Evolutionary conservation across 2,888 invertebrate genomes (phyloP).

Genomic region (Sarcophaga subvicina): DNA sequence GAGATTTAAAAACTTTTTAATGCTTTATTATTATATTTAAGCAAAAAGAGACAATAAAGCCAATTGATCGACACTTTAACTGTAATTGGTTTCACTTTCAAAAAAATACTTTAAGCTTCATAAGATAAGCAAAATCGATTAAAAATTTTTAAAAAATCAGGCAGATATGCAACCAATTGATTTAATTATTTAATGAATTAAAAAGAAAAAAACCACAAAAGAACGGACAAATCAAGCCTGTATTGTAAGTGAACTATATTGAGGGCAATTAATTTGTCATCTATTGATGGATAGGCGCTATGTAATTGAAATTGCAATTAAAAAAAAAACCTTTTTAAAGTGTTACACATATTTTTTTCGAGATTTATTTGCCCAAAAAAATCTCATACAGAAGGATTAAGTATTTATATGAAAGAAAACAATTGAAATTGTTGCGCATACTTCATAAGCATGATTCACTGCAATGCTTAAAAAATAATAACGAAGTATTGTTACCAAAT

Average conservation of each 20-base stretch:
- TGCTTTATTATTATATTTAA: slow-evolving; percentile 20
- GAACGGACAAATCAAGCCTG: too few relatives aligned
- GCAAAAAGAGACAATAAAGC: slow-evolving; percentile 24
- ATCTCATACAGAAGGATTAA: slow-evolving; percentile 25
- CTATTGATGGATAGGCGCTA: slow-evolving; percentile 36
- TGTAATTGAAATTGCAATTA: slow-evolving; percentile 38
- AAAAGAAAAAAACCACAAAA: too few relatives aligned
- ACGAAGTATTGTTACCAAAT: slow-evolving; percentile 16
- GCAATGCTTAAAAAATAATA: not conserved
- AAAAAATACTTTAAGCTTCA: not conserved
- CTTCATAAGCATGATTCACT: slow-evolving; percentile 6
- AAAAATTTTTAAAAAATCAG: not conserved
- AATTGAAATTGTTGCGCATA: not conserved
- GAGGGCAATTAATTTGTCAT: slow-evolving; percentile 37
- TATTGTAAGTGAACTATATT: not conserved
- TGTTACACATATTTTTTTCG: not conserved
- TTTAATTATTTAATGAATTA: slow-evolving; percentile 36
- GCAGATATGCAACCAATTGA: not conserved
- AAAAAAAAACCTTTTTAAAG: slow-evolving; percentile 16
- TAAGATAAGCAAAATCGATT: slow-evolving; percentile 1
- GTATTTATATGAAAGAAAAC: not conserved
- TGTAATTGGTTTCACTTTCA: slow-evolving; percentile 36
- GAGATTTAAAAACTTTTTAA: slow-evolving; percentile 42
- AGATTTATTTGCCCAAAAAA: not conserved
- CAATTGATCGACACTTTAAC: slow-evolving; percentile 17